Evolutionary conservation across 2,113 vertebrate genomes (phyloP).

Genomic region (Gobius niger): DNA sequence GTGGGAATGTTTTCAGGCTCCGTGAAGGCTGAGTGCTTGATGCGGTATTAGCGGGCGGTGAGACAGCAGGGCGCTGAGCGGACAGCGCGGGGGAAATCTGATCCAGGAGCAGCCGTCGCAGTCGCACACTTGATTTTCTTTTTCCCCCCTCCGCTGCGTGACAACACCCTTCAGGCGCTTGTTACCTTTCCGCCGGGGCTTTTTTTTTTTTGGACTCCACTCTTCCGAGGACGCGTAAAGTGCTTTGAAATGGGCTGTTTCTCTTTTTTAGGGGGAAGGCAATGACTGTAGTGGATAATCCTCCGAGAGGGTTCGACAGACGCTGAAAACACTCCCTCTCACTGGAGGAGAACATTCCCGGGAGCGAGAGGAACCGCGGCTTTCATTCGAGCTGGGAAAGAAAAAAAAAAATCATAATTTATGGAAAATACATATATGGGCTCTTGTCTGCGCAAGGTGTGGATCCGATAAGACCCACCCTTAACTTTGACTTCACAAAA

Average conservation of each 20-base stretch:
- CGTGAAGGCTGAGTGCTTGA: conserved; percentile 66
- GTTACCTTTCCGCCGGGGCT: conserved; percentile 32
- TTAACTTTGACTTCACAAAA: conserved; percentile 51
- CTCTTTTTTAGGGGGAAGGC: neutral
- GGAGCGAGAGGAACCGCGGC: conserved; percentile 47
- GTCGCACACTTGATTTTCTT: conserved; percentile 56
- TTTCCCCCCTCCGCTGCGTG: conserved; percentile 54
- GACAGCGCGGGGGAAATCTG: conserved; percentile 66
- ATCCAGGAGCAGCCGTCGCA: conserved; percentile 66
- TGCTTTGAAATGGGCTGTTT: conserved; percentile 11
- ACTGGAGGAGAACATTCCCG: conserved; percentile 19
- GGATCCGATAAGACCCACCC: conserved; percentile 52
- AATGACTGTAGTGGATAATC: conserved; percentile 19
- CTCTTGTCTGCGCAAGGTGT: conserved; percentile 26
- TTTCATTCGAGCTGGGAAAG: conserved; percentile 42
- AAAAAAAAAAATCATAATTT: neutral
- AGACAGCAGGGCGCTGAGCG: conserved; percentile 56
- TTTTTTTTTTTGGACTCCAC: conserved; percentile 7
- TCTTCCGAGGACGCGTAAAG: conserved; percentile 22
- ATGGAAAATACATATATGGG: neutral
- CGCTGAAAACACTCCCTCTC: conserved; percentile 10
- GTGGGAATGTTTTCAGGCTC: conserved; percentile 60
- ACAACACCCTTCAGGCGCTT: conserved; percentile 62
- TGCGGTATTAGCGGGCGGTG: conserved; percentile 61
- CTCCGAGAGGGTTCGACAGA: conserved; percentile 20